phyloP scores from a whole-genome alignment of 2,113 vertebrate genomes.

The Oreocharis arfaki region DNA sequence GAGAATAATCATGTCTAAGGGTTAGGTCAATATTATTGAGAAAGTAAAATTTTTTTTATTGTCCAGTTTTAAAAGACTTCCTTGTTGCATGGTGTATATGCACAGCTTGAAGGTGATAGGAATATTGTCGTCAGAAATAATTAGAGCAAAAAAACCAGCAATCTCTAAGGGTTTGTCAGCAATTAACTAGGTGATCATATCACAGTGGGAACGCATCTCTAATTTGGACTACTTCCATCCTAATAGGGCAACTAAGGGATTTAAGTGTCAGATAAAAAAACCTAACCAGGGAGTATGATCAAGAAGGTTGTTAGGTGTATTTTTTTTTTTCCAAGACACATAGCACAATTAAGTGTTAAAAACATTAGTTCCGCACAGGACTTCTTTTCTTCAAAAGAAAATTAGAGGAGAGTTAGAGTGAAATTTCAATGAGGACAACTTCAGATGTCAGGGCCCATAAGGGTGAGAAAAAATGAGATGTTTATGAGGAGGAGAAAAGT shows the following conservation, averaged over 20 bases:
- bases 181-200: slow-evolving; percentile 28
- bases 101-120: not conserved
- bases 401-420: not conserved
- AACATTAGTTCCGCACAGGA: not conserved
- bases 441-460: not conserved
- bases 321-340: not conserved
- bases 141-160: not conserved
- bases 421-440: not conserved
- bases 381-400: slow-evolving; percentile 15
- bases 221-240: slow-evolving; percentile 1
- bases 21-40: not conserved
- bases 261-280: not conserved
- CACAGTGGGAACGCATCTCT: not conserved
- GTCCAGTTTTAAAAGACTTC: not conserved
- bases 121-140: slow-evolving; percentile 13
- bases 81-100: not conserved
- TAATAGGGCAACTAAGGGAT: not conserved
- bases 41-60: not conserved
- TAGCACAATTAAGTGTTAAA: not conserved
- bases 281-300: not conserved
- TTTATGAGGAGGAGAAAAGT: not conserved
- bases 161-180: not conserved
- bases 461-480: not conserved
- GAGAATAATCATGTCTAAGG: not conserved
- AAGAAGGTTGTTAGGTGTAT: not conserved